A percentile compares a stretch with the other conserved stretches of the same genome.
These are phyloP conservation scores for Drosophila mojavensis DNA, from an alignment of 1,140 invertebrate species.

Conservation along the genomic window DNA sequence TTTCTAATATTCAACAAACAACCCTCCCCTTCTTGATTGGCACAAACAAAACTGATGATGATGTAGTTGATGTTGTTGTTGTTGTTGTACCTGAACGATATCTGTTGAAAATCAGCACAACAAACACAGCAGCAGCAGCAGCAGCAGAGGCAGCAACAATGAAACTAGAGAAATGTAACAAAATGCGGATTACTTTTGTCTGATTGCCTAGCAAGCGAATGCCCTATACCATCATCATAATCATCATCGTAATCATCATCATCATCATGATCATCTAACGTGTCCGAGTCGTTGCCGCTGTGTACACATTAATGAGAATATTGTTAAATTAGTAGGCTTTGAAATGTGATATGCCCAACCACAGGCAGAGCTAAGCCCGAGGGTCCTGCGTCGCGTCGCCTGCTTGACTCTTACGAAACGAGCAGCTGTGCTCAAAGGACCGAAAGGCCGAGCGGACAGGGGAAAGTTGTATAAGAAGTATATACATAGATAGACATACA, in stretches of 20 bases:
- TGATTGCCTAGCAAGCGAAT: constrained; percentile 33
- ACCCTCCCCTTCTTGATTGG: constrained; percentile 45
- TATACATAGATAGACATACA: constrained; percentile 1
- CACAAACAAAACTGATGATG: constrained; percentile 4
- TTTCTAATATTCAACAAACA: constrained; percentile 77
- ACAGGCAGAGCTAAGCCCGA: constrained; percentile 42
- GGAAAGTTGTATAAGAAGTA: not conserved
- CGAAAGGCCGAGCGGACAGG: not conserved
- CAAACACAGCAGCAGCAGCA: constrained; percentile 53
- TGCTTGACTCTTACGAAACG: constrained; percentile 67
- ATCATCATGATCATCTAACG: not conserved
- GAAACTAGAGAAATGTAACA: constrained; percentile 64
- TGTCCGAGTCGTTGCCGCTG: constrained; percentile 40
- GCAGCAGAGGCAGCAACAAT: constrained; percentile 16
- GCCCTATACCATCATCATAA: not conserved
- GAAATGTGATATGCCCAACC: constrained; percentile 83
- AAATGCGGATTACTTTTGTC: constrained; percentile 71
- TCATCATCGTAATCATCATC: not conserved
- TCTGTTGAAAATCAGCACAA: constrained; percentile 79
- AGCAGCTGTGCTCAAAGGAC: constrained; percentile 54
- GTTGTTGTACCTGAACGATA: constrained; percentile 42
- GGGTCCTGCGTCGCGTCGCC: constrained; percentile 28
- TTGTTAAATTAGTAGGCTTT: constrained; percentile 84
- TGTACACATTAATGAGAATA: constrained; percentile 84
- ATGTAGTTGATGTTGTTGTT: constrained; percentile 19